Conservation (phyloP, 2,797 vertebrate species). For the Chloroceryle inda region DNA sequence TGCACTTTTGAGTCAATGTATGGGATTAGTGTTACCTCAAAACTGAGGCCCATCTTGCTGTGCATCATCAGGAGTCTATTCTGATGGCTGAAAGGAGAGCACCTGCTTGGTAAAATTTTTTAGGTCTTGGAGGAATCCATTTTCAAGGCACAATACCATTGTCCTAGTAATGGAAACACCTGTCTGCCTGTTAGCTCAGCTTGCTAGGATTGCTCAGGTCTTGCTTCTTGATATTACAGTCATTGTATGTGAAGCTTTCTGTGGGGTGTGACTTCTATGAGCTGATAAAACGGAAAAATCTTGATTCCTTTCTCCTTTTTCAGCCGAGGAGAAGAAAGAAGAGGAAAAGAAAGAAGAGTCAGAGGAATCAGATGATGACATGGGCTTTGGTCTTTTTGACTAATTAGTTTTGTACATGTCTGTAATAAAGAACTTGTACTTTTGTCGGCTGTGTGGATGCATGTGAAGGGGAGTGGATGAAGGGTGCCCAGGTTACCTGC, state of each 20-base stretch:
- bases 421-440: constrained; percentile 67
- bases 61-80: fast-evolving
- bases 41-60: fast-evolving
- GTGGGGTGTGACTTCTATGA: fast-evolving
- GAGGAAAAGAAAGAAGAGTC: constrained; percentile 98
- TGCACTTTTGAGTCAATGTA: fast-evolving
- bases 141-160: background rate
- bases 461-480: background rate
- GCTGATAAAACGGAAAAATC: background rate
- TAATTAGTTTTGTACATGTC: constrained; percentile 80
- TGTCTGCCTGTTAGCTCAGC: fast-evolving
- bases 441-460: fast-evolving
- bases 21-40: fast-evolving
- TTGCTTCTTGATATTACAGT: background rate
- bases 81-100: background rate
- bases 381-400: constrained; percentile 99
- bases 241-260: fast-evolving
- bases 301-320: background rate
- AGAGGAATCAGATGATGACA: constrained; percentile 97
- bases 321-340: constrained; percentile 96
- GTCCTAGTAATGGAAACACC: fast-evolving
- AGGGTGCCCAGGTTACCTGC: fast-evolving
- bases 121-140: fast-evolving
- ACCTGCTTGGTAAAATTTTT: no score
- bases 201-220: no score